These are phyloP conservation scores for Penaeus indicus DNA, from an alignment of 1,140 invertebrate species.

Conservation along the genomic window DNA sequence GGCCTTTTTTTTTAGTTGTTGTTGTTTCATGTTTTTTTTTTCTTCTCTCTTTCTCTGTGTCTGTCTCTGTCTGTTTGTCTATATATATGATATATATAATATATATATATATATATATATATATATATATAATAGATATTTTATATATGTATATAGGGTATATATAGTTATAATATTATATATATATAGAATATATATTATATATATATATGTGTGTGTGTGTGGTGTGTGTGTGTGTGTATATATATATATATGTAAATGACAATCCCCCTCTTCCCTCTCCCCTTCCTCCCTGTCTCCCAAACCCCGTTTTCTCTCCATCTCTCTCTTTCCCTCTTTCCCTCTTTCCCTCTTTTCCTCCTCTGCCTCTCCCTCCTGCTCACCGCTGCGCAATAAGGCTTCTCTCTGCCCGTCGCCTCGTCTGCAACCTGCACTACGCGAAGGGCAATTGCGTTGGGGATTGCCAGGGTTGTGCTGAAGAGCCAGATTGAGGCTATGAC, in stretches of 20 bases:
- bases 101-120: too few species aligned
- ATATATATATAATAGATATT: background rate
- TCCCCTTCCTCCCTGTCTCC: too few species aligned
- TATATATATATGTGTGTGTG: too few species aligned
- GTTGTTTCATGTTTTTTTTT: background rate
- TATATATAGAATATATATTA: too few species aligned
- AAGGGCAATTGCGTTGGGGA: conserved; percentile 79
- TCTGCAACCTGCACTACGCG: conserved; percentile 69
- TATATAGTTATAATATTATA: too few species aligned
- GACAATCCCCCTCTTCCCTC: too few species aligned
- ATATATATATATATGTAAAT: too few species aligned
- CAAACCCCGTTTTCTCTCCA: too few species aligned
- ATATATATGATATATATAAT: background rate
- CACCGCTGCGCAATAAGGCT: conserved; percentile 16
- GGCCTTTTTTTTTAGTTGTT: too few species aligned
- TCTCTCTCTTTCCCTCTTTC: too few species aligned
- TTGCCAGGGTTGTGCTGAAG: conserved; percentile 75
- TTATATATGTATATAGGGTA: background rate
- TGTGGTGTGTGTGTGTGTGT: too few species aligned
- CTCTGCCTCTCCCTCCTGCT: background rate
- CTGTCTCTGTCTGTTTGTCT: conserved; percentile 20
- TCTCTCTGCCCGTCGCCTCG: background rate
- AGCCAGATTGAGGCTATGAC: conserved; percentile 81
- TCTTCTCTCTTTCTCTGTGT: background rate
- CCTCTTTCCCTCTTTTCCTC: too few species aligned